These are phyloP conservation scores for Xestia sexstrigata DNA, from an alignment of 2,888 invertebrate genomes.

Conservation along the genomic window DNA sequence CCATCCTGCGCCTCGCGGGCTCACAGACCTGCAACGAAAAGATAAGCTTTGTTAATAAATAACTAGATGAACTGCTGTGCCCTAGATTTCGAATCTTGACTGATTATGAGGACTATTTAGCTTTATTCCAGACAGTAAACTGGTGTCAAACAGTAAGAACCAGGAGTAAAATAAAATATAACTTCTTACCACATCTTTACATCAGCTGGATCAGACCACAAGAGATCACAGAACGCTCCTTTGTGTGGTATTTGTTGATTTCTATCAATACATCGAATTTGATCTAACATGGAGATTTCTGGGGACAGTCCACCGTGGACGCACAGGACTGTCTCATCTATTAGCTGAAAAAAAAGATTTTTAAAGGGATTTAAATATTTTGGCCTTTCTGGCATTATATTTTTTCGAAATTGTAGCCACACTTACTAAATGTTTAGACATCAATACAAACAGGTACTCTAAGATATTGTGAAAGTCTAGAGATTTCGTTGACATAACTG, in stretches of 20 bases:
- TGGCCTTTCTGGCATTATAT: neutral
- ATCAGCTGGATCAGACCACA: constrained; percentile 99
- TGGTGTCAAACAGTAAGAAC: neutral
- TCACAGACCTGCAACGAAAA: constrained; percentile 92
- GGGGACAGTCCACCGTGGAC: constrained; percentile 99
- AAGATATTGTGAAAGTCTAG: neutral
- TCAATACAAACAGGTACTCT: neutral
- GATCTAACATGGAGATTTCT: constrained; percentile 98
- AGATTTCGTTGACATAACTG: neutral
- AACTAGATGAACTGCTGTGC: neutral
- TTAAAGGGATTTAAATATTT: neutral
- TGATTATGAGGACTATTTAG: neutral
- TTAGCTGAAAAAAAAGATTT: constrained; percentile 91
- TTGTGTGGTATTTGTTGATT: constrained; percentile 99
- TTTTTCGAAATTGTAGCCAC: neutral
- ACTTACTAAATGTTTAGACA: too few relatives aligned
- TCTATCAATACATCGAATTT: constrained; percentile 98
- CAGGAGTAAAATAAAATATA: neutral
- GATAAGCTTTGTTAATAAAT: neutral
- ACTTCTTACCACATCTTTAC: constrained; percentile 95
- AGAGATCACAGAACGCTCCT: constrained; percentile 99
- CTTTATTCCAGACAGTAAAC: neutral
- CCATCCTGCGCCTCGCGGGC: constrained; percentile 99
- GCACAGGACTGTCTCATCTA: constrained; percentile 99
- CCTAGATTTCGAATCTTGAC: neutral